phyloP scores from a whole-genome alignment of 2,888 invertebrate genomes.

The Silvanus unidentatus region DNA sequence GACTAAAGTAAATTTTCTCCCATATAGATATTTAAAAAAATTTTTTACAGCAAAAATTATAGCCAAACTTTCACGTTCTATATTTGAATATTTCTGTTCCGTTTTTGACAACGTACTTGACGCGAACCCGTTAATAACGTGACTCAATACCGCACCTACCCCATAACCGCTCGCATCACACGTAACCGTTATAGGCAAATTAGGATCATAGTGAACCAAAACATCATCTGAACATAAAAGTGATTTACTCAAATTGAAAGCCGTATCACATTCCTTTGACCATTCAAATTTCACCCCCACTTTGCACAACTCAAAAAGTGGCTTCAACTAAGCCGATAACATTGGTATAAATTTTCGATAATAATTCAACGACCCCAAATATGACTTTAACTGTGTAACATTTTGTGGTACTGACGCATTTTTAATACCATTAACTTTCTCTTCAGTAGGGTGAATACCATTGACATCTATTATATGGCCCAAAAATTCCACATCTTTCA shows the following conservation, averaged over 20 bases:
- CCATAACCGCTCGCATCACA: constrained; percentile 23
- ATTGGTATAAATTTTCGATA: constrained; percentile 21
- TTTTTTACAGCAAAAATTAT: constrained; percentile 14
- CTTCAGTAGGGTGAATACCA: constrained; percentile 11
- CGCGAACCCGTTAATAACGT: constrained; percentile 19
- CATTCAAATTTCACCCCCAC: constrained; percentile 12
- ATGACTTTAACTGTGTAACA: constrained; percentile 17
- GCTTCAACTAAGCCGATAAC: constrained; percentile 18
- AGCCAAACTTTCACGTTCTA: constrained; percentile 14
- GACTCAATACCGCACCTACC: constrained; percentile 22
- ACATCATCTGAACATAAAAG: constrained; percentile 17
- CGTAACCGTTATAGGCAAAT: constrained; percentile 19
- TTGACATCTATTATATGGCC: constrained; percentile 9
- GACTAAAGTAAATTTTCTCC: constrained; percentile 12
- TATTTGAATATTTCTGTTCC: constrained; percentile 14
- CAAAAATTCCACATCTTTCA: constrained; percentile 6
- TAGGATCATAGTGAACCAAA: constrained; percentile 20
- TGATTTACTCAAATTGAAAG: constrained; percentile 21
- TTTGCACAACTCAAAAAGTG: constrained; percentile 15
- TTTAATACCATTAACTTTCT: constrained; percentile 14
- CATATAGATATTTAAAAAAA: constrained; percentile 17
- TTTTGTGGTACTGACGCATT: constrained; percentile 14
- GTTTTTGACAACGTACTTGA: constrained; percentile 13
- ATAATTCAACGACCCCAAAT: constrained; percentile 19
- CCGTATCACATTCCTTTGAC: constrained; percentile 16